These are phyloP conservation scores for Chitala chitala DNA, from an alignment of 2,113 vertebrate species.

Conservation along the genomic window DNA sequence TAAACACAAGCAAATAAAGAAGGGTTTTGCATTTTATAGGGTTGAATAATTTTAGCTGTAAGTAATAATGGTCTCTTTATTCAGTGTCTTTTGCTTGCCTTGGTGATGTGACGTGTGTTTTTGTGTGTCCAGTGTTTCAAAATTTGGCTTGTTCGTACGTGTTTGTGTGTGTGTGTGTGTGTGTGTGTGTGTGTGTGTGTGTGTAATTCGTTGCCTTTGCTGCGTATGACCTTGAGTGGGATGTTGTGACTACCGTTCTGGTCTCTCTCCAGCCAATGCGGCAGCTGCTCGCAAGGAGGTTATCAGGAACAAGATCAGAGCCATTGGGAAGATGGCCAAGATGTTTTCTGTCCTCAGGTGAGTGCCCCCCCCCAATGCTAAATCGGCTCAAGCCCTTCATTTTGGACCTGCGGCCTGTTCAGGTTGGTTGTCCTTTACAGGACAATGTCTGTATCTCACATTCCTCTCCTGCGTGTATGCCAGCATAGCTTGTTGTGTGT, in stretches of 20 bases:
- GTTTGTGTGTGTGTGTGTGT: not conserved
- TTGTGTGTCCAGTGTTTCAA: too few species aligned
- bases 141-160: not conserved
- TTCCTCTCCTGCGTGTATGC: not conserved
- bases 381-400: not conserved
- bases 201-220: not conserved
- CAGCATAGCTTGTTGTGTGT: conserved; percentile 26
- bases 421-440: too few species aligned
- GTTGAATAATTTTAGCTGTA: not conserved
- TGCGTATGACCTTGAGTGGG: not conserved
- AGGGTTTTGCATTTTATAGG: too few species aligned
- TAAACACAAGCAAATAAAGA: too few species aligned
- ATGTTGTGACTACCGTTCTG: not conserved
- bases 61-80: not conserved
- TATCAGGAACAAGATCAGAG: conserved; percentile 75
- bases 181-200: not conserved
- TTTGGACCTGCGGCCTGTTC: not conserved
- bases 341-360: conserved; percentile 76
- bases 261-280: conserved; percentile 60
- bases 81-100: not conserved
- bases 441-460: not conserved
- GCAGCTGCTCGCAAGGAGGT: conserved; percentile 73
- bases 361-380: not conserved
- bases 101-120: not conserved
- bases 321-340: conserved; percentile 78